Base-by-base conservation (phyloP, 1,140 invertebrate genomes). In the Megalonaias nervosa region DNA sequence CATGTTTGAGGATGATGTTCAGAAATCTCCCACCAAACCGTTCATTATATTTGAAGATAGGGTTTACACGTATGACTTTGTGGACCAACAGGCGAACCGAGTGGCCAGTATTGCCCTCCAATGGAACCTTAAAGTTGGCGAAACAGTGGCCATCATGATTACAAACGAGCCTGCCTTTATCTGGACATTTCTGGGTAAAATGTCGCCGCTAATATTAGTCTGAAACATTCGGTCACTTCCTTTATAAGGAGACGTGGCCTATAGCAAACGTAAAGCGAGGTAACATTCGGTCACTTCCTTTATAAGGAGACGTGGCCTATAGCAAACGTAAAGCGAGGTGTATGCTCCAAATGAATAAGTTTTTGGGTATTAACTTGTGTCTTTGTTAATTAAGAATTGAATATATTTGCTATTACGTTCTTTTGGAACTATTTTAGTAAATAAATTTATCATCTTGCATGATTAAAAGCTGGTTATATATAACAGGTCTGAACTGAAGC, bases 111-210 rank as follows among this genome's bases (percentile, higher is more conserved):
- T 77, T 9, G 71, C 79, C 26, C 9, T 67, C 17, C 19, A 62
- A 0, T 66, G 75, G 16, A 80, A 80, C 12, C 57, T 88, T 0
- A 62, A 70, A 31, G 19, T 61, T 4, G 85, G 83, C 1, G 85
- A 87, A 60, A 83, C 78, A 14, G 83, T 86, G 0, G 84, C 87
- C 3, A 70, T 86, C 5, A 73, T 86, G 62, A 74, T 84, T 17
- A 60, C 70, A 38, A 88, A 88, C 74, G 80, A 84, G 56, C 87
- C 86, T 6, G 81, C 80, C 13, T 88, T 87, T 79, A 38, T 87
- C 2, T 88, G 87, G 87, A 84, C 82, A 21, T 81, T 86, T 73
- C 65, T 87, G 38, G 87, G 87, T 88, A 76, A 79, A 78, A 21
- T 62, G 6, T 62, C 23, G 9, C 60, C 6, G 38, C 4, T 48